Conservation (phyloP, 1,140 invertebrate genomes). For the Tribolium madens region DNA sequence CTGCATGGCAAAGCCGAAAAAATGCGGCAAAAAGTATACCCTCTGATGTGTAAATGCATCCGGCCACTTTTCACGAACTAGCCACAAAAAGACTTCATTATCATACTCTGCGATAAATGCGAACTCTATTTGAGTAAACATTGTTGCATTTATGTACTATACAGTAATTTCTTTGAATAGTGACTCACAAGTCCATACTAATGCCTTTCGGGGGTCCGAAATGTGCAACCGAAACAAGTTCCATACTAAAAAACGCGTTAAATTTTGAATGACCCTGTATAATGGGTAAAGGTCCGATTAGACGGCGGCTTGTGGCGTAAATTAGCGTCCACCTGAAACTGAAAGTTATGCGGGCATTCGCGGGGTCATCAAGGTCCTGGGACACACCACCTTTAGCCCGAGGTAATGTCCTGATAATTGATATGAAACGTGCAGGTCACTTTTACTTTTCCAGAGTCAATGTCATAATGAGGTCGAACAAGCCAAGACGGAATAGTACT, state of each 20-base stretch:
- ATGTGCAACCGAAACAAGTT: too few species aligned
- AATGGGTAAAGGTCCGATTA: constrained; percentile 21
- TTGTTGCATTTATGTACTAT: too few species aligned
- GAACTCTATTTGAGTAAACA: too few species aligned
- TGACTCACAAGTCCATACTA: too few species aligned
- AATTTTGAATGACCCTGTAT: constrained; percentile 3
- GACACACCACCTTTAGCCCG: constrained; percentile 32
- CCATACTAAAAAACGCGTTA: not conserved
- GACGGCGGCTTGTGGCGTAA: constrained; percentile 24
- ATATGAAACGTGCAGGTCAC: constrained; percentile 42
- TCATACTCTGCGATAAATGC: too few species aligned
- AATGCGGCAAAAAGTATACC: too few species aligned
- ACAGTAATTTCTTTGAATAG: too few species aligned
- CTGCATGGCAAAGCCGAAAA: not conserved
- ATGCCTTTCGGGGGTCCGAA: not conserved
- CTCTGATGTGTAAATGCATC: too few species aligned
- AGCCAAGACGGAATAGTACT: not conserved
- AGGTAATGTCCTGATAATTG: constrained; percentile 45
- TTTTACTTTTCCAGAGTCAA: constrained; percentile 41
- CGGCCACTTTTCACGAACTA: too few species aligned
- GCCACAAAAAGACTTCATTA: too few species aligned
- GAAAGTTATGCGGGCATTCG: constrained; percentile 38
- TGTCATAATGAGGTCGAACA: constrained; percentile 40
- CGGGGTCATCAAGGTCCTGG: constrained; percentile 40
- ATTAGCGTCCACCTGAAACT: constrained; percentile 36